Evolutionary conservation across 2,113 vertebrate genomes (phyloP).

Genomic region (Gobio gobio): DNA sequence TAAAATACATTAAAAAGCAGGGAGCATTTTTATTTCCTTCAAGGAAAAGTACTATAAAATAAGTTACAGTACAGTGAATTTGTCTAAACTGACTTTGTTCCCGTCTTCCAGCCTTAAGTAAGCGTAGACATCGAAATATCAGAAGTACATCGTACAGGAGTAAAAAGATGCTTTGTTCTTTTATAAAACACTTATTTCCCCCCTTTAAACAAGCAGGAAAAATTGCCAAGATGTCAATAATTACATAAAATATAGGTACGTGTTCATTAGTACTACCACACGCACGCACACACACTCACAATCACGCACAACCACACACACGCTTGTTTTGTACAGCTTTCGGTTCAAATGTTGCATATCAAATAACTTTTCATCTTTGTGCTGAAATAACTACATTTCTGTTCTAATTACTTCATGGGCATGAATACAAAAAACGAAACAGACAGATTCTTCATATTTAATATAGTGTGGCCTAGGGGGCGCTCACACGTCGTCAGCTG

Average conservation of each 20-base stretch:
- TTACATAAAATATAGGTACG: slow-evolving; percentile 85
- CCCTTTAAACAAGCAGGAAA: slow-evolving; percentile 84
- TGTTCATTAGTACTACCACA: slow-evolving; percentile 65
- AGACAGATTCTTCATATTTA: slow-evolving; percentile 91
- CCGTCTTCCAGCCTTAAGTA: slow-evolving; percentile 93
- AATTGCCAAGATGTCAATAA: slow-evolving; percentile 81
- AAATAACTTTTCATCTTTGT: slow-evolving; percentile 68
- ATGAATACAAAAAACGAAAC: slow-evolving; percentile 70
- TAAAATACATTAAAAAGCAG: slow-evolving; percentile 92
- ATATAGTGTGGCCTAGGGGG: slow-evolving; percentile 71
- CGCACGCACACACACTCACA: slow-evolving; percentile 29
- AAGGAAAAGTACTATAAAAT: slow-evolving; percentile 99
- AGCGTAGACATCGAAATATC: slow-evolving; percentile 78
- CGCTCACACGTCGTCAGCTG: slow-evolving; percentile 95
- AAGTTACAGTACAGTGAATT: slow-evolving; percentile 99
- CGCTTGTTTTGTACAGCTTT: slow-evolving; percentile 63
- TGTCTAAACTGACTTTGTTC: slow-evolving; percentile 97
- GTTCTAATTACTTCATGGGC: slow-evolving; percentile 91
- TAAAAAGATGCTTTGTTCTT: slow-evolving; percentile 82
- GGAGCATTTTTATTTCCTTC: slow-evolving; percentile 91
- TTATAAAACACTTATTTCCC: slow-evolving; percentile 85
- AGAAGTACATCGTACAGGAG: slow-evolving; percentile 83
- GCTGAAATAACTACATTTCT: slow-evolving; percentile 74
- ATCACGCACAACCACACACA: slow-evolving; percentile 29
- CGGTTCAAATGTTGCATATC: slow-evolving; percentile 84